phyloP scores from a whole-genome alignment of 1,140 invertebrate genomes.

The honey bee (Apis mellifera) region Amel_HAv3.1 CM009936.2:1816001-1816500 shows the following conservation, averaged over 20 bases:
- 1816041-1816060: neutral
- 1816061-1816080: conserved; percentile 10
- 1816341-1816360: no score
- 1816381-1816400: conserved; percentile 46
- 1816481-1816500: conserved; percentile 81
- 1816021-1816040: neutral
- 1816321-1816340: neutral
- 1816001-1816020: neutral
- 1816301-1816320: neutral
- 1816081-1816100: neutral
- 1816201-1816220: neutral
- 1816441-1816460: conserved; percentile 42
- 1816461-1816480: conserved; percentile 70
- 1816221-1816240: conserved; percentile 13
- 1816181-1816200: neutral
- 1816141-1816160: conserved; percentile 32
- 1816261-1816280: conserved; percentile 28
- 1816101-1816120: neutral
- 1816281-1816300: conserved; percentile 16
- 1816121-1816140: neutral
- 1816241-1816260: conserved; percentile 1
- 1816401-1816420: conserved; percentile 29
- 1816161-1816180: conserved; percentile 5
- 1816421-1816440: conserved; percentile 49
- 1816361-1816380: neutral